These are phyloP conservation scores for Palythoa caribaeorum DNA, from an alignment of 92 coral and sea anemone genomes.

Conservation along the genomic window DNA sequence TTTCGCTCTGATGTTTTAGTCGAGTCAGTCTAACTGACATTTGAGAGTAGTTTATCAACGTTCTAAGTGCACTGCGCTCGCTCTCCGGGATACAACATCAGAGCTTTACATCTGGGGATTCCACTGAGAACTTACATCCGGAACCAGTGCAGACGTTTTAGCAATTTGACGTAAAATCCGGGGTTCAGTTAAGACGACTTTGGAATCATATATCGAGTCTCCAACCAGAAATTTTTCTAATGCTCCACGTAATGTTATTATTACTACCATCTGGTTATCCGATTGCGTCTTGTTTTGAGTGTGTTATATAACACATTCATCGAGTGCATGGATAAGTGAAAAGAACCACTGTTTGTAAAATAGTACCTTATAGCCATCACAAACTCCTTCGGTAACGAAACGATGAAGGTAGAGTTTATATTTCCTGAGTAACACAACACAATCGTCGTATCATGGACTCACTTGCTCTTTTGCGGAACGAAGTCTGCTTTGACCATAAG, in stretches of 20 bases:
- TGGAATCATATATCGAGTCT: not conserved
- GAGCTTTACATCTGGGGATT: not conserved
- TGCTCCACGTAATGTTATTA: not conserved
- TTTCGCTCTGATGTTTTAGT: too few relatives aligned
- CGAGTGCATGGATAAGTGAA: not conserved
- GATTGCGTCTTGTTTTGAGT: not conserved
- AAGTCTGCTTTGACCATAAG: not conserved
- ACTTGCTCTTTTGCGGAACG: not conserved
- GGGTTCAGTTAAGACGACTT: not conserved
- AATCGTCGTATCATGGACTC: not conserved
- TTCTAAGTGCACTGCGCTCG: not conserved
- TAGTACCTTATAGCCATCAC: not conserved
- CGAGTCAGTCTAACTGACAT: not conserved
- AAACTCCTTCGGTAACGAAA: not conserved
- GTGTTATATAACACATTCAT: not conserved
- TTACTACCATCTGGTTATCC: not conserved
- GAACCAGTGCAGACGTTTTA: not conserved
- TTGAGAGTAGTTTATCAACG: not conserved
- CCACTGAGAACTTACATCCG: not conserved
- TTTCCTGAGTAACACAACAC: not conserved
- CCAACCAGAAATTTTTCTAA: not conserved
- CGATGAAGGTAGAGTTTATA: not conserved
- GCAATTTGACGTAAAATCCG: not conserved
- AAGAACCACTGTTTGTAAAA: not conserved
- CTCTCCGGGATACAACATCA: not conserved